A percentile compares a stretch with the other conserved stretches of the same genome.
Conservation (phyloP, 2,113 vertebrate species). For the Tauraco erythrolophus region DNA sequence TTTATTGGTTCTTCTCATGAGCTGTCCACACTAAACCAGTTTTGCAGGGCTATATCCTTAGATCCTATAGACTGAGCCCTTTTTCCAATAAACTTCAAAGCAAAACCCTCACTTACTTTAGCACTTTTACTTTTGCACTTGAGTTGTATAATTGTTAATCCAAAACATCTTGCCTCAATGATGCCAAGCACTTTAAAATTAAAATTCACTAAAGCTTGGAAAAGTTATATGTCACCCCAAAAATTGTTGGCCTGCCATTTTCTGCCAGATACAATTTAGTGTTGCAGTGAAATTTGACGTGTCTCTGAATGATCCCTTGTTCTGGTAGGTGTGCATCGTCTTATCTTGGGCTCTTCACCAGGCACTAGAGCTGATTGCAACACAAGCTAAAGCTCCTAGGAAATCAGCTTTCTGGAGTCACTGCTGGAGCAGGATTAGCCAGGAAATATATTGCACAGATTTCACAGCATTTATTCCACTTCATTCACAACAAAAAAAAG, state of each 20-base stretch:
- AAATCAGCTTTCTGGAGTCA: not conserved
- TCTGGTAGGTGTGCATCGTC: not conserved
- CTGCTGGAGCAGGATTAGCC: not conserved
- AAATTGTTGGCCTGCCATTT: not conserved
- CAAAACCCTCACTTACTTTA: not conserved
- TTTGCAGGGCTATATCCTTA: not conserved
- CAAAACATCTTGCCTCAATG: not conserved
- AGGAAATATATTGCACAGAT: not conserved
- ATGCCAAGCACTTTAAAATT: not conserved
- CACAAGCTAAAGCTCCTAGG: not conserved
- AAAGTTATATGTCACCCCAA: not conserved
- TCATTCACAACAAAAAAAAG: not conserved
- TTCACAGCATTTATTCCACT: not conserved
- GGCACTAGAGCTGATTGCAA: not conserved
- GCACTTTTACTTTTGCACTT: not conserved
- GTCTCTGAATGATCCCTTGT: not conserved
- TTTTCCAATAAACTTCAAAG: conserved; percentile 37
- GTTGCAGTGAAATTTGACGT: not conserved
- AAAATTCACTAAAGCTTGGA: not conserved
- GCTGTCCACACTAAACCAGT: not conserved
- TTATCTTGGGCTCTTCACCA: not conserved
- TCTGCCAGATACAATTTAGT: not conserved
- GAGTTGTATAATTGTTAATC: conserved; percentile 9
- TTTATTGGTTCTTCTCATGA: not conserved
- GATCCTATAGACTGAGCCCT: not conserved